Evolutionary conservation across 2,113 vertebrate species (phyloP).

Genomic region (Trichechus manatus): DNA sequence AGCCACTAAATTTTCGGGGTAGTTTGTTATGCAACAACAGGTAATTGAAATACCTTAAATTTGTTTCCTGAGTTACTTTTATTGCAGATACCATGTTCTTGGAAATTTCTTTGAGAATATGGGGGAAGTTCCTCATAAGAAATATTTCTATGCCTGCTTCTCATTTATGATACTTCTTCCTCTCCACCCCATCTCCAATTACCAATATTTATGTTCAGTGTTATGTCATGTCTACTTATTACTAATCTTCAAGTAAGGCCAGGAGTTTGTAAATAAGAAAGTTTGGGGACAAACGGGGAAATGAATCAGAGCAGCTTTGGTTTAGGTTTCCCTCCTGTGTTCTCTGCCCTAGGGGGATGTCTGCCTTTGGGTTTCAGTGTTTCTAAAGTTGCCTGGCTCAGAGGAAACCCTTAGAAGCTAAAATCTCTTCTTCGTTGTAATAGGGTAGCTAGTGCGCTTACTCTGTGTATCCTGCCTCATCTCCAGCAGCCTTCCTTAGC

Average conservation of each 20-base stretch:
- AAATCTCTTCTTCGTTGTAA: conserved; percentile 5
- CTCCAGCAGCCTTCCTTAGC: not conserved
- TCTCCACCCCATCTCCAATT: not conserved
- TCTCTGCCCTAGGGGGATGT: not conserved
- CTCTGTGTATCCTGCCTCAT: not conserved
- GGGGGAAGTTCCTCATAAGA: not conserved
- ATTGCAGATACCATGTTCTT: not conserved
- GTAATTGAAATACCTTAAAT: not conserved
- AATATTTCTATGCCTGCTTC: not conserved
- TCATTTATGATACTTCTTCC: not conserved
- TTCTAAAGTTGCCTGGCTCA: not conserved
- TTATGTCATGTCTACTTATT: conserved; percentile 3
- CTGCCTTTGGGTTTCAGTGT: not conserved
- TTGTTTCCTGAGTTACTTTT: conserved; percentile 10
- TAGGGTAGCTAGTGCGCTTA: not conserved
- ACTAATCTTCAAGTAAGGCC: not conserved
- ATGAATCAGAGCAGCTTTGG: not conserved
- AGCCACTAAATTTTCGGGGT: not conserved
- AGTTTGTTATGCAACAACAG: not conserved
- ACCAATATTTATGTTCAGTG: not conserved
- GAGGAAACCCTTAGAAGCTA: not conserved
- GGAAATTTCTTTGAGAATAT: not conserved
- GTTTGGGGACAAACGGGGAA: not conserved
- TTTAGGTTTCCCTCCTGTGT: not conserved
- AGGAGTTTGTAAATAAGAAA: conserved; percentile 28